Base-by-base conservation (phyloP, 2,888 invertebrate species). In the Eumerus sabulonum region DNA sequence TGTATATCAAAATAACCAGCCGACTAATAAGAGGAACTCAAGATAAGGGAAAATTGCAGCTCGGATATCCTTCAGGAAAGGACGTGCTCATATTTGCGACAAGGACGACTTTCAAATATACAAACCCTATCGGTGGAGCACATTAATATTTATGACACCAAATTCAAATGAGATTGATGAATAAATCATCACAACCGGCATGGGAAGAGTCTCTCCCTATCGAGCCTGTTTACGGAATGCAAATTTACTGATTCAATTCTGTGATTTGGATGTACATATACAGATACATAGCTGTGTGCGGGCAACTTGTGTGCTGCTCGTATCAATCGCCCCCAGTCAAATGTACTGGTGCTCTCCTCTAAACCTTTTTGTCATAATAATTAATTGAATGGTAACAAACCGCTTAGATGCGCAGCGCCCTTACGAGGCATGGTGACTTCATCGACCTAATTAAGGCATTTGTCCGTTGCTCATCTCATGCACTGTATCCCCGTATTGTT, bases 101-200 rank as follows among this genome's bases (percentile, higher is more conserved):
- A 40, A 54, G 63, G 59, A 74, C 64, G 56, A 73, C 68, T 68
- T n/a, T 64, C 59, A 67, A 60, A 53, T 53, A 59, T 68, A 64
- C 59, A 36, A 53, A 27, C 40, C 42, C 11, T 54, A 74, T 63
- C 72, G 53, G 71, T 44, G 42, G 48, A 74, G 59, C 63, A 53
- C 60, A 79, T 79, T 79, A 79, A 79, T 79, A 79, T 79, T 74
- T 79, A 79, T 79, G 68, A 68, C 60, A 74, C 54, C 68, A 70
- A 79, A 79, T 79, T 79, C 74, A 74, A 74, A 79, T 74, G 79
- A 79, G 79, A 79, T 79, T 79, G 74, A 79, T 79, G 79, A 79
- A 79, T 79, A 79, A 79, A 70, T 79, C 79, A 79, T 79, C 54
- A 79, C 68, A 54, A 38, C 42, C 19, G 40, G 51, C 36, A 35